phyloP scores from a whole-genome alignment of 2,888 invertebrate genomes.

The Chelonus formosanus region DNA sequence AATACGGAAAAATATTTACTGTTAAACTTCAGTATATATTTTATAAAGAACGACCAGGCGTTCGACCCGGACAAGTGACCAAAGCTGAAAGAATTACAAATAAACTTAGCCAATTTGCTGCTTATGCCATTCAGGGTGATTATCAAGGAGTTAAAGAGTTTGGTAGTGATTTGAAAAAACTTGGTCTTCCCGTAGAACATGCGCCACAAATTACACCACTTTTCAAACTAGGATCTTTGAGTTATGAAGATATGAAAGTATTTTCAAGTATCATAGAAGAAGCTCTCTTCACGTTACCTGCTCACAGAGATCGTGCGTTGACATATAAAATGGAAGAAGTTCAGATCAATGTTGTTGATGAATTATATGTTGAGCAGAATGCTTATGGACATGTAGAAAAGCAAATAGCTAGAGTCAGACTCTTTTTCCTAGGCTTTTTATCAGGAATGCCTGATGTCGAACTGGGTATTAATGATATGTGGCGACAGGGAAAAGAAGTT shows the following conservation, averaged over 20 bases:
- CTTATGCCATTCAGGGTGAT: slow-evolving; percentile 92
- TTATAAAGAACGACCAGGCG: slow-evolving; percentile 97
- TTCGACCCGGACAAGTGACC: slow-evolving; percentile 91
- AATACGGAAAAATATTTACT: slow-evolving; percentile 99
- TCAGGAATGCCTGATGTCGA: slow-evolving; percentile 97
- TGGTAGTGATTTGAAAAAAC: slow-evolving; percentile 89
- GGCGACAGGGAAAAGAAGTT: slow-evolving; percentile 98
- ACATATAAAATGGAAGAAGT: slow-evolving; percentile 97
- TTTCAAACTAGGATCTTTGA: slow-evolving; percentile 92
- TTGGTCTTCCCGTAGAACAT: slow-evolving; percentile 96
- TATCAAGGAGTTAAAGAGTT: slow-evolving; percentile 94
- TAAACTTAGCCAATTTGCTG: slow-evolving; percentile 91
- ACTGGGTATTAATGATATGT: slow-evolving; percentile 95
- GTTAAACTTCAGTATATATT: slow-evolving; percentile 96
- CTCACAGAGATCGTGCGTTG: slow-evolving; percentile 87
- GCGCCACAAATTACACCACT: slow-evolving; percentile 96
- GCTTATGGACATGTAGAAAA: slow-evolving; percentile 83
- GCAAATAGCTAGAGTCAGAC: slow-evolving; percentile 92
- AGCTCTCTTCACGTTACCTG: slow-evolving; percentile 84
- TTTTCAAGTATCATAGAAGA: slow-evolving; percentile 94
- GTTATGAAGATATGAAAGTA: slow-evolving; percentile 88
- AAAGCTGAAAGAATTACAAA: slow-evolving; percentile 92
- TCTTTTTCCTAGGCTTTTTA: slow-evolving; percentile 96
- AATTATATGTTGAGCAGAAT: slow-evolving; percentile 89
- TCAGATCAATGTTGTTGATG: slow-evolving; percentile 92